Base-by-base conservation (phyloP, 2,113 vertebrate species). In the Chaetodon trifascialis region DNA sequence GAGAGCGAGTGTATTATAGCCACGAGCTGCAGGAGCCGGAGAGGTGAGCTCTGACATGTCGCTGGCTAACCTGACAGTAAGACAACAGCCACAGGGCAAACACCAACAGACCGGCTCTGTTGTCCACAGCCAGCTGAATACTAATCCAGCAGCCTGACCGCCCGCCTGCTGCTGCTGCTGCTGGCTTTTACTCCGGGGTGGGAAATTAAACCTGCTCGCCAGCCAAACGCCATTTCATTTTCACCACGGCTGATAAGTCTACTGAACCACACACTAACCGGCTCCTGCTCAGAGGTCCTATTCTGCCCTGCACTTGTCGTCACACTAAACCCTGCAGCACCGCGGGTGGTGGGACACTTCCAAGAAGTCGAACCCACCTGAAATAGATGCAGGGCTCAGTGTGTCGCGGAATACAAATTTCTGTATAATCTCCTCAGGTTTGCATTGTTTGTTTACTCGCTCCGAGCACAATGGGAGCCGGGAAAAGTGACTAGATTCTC, bases 51-150 rank as follows among this genome's bases (percentile, higher is more conserved):
- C 85, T 76, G 79, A 76, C 81, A 68, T 86, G 82, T 86, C 86
- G 56, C 5, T 71, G 67, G 83, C 84, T 82, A 70, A 90, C 76
- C 91, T 78, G 78, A 90, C 89, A 91, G 88, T 80, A 46, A 85
- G 79, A 92, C 85, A 91, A 86, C 88, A 86, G 86, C 87, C 89
- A 71, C 80, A 8, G 84, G 90, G 84, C 91, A 91, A 89, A 93
- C 87, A 70, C 58, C 85, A 85, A 52, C 91, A 83, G 58, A 72
- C 75, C 11, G 19, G 73, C 74, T 74, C 73, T 68, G 80, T 56
- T 80, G 88, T 87, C 85, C 17, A 42, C 75, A 77, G 79, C 78
- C 79, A 23, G 76, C 81, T 82, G 88, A 89, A 92, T 89, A 84
- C 83, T 89, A 89, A 93, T 88, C 86, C 88, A 16, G 67, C 74